These are phyloP conservation scores for Syritta pipiens DNA, from an alignment of 2,888 invertebrate genomes.

Conservation along the genomic window DNA sequence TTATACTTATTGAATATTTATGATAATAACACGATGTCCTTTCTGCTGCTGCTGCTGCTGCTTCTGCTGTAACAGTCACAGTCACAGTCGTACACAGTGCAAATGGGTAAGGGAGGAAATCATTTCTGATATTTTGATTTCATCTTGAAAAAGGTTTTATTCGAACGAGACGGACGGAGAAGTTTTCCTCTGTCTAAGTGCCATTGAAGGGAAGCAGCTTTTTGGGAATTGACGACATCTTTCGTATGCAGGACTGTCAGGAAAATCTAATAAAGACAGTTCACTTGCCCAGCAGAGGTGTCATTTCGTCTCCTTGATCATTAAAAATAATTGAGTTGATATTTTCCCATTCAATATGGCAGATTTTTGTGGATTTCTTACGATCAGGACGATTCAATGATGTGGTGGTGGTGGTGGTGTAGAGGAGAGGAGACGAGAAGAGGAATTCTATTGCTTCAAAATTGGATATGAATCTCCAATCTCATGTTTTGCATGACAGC, in stretches of 20 bases:
- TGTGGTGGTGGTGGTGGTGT: background rate
- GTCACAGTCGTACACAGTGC: background rate
- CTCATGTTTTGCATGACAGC: no score
- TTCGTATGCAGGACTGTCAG: constrained; percentile 34
- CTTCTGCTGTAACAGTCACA: background rate
- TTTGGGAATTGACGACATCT: constrained; percentile 40
- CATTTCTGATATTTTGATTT: constrained; percentile 63
- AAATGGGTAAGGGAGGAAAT: background rate
- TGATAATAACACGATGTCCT: constrained; percentile 61
- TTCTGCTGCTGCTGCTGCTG: constrained; percentile 19
- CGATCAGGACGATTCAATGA: constrained; percentile 18
- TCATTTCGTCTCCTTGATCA: constrained; percentile 40
- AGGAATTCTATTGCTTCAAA: constrained; percentile 4
- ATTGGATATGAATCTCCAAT: constrained; percentile 9
- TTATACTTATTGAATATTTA: constrained; percentile 67
- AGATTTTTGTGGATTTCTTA: constrained; percentile 5
- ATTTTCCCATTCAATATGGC: background rate
- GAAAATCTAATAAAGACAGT: constrained; percentile 48
- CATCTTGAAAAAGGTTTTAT: constrained; percentile 47
- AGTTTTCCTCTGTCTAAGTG: background rate
- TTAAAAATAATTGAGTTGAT: constrained; percentile 62
- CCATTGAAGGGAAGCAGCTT: constrained; percentile 34
- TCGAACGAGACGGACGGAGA: constrained; percentile 3
- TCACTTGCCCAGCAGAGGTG: constrained; percentile 35
- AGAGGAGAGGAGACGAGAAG: background rate